phyloP scores from a whole-genome alignment of 2,888 invertebrate species.

The Hipparchia sbordonii region DNA sequence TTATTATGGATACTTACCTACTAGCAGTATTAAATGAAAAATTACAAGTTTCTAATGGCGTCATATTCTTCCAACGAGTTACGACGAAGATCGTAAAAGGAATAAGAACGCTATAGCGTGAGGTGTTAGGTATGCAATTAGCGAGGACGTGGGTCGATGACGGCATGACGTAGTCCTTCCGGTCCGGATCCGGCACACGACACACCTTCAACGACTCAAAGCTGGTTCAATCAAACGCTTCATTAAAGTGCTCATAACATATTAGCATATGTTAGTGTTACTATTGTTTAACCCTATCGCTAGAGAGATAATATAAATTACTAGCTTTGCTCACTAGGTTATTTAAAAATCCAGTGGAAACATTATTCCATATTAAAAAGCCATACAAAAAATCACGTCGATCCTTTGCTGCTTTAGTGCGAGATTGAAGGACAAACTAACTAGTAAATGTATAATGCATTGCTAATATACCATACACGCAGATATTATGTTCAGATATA shows the following conservation, averaged over 20 bases:
- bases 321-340: no score
- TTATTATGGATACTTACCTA: no score
- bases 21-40: neutral
- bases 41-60: neutral
- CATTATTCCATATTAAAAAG: no score
- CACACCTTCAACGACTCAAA: conserved; percentile 25
- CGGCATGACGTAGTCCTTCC: conserved; percentile 37
- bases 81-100: neutral
- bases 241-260: neutral
- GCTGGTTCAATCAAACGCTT: neutral
- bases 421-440: no score
- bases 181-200: conserved; percentile 39
- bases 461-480: neutral
- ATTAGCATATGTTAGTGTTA: neutral
- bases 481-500: neutral
- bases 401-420: no score
- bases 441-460: no score
- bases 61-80: neutral
- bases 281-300: no score
- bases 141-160: conserved; percentile 27
- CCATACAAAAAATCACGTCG: no score
- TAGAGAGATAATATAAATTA: no score
- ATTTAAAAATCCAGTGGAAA: no score
- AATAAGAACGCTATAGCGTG: conserved; percentile 21
- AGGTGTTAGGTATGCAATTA: conserved; percentile 34